Conservation (phyloP, 1,140 invertebrate species). For the Asbolus verrucosus region DNA sequence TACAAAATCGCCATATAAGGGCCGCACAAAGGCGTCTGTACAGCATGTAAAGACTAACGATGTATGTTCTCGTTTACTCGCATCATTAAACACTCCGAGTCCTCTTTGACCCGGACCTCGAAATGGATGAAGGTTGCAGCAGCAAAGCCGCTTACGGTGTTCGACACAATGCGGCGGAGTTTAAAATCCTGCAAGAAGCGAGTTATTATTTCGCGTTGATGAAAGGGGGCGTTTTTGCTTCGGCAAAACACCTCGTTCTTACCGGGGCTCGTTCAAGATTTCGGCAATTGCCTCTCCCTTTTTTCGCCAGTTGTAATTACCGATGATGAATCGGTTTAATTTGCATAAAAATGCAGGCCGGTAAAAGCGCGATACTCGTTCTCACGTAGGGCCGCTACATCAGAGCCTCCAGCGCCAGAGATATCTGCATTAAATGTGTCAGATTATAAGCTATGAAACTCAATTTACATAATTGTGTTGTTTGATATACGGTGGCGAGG, state of each 20-base stretch:
- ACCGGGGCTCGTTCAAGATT: slow-evolving; percentile 2
- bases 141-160: slow-evolving; percentile 32
- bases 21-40: slow-evolving; percentile 19
- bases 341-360: slow-evolving; percentile 54
- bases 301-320: slow-evolving; percentile 50
- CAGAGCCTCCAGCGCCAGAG: slow-evolving; percentile 47
- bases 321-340: slow-evolving; percentile 57
- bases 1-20: too few species aligned
- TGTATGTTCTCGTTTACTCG: slow-evolving; percentile 58
- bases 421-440: slow-evolving; percentile 60
- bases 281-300: slow-evolving; percentile 30
- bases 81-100: slow-evolving; percentile 55
- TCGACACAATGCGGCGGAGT: slow-evolving; percentile 10
- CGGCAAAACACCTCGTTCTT: too few species aligned
- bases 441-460: slow-evolving; percentile 60
- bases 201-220: slow-evolving; percentile 4
- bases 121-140: slow-evolving; percentile 51
- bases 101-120: slow-evolving; percentile 51
- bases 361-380: slow-evolving; percentile 55
- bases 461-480: slow-evolving; percentile 59
- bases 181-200: slow-evolving; percentile 15
- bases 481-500: slow-evolving; percentile 49
- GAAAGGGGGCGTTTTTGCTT: slow-evolving; percentile 17
- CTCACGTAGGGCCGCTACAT: slow-evolving; percentile 56
- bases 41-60: slow-evolving; percentile 53